phyloP scores from a whole-genome alignment of 1,140 invertebrate genomes.

The Arctopsyche grandis region DNA sequence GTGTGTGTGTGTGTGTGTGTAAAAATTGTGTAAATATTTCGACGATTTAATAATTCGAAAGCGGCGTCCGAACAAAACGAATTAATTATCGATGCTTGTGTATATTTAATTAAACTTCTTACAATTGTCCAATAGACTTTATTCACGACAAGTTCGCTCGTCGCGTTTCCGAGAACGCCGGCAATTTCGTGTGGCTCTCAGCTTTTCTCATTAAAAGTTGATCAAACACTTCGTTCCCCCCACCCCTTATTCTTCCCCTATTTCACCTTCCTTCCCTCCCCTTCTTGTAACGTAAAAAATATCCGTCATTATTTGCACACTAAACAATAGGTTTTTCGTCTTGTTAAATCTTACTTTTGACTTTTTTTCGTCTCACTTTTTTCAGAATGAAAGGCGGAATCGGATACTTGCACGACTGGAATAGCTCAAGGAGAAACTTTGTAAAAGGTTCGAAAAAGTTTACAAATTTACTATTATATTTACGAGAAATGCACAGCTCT shows the following conservation, averaged over 20 bases:
- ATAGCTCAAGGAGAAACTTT: background rate
- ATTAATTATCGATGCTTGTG: slow-evolving; percentile 12
- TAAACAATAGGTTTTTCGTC: slow-evolving; percentile 13
- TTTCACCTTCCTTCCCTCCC: background rate
- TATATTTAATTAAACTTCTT: slow-evolving; percentile 30
- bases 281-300: background rate
- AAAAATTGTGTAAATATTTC: no score
- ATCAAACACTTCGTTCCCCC: slow-evolving; percentile 11
- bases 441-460: no score
- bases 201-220: slow-evolving; percentile 31
- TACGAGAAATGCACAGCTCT: no score
- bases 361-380: background rate
- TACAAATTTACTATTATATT: no score
- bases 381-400: background rate
- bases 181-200: slow-evolving; percentile 22
- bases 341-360: slow-evolving; percentile 8
- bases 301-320: slow-evolving; percentile 2
- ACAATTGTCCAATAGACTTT: slow-evolving; percentile 21
- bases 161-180: background rate
- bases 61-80: slow-evolving; percentile 1
- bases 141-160: slow-evolving; percentile 23
- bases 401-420: background rate
- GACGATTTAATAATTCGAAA: background rate
- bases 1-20: no score
- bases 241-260: background rate